A percentile compares a stretch with the other conserved stretches of the same genome.
These are phyloP conservation scores for Solea solea DNA, from an alignment of 2,113 vertebrate genomes.

Conservation along the genomic window DNA sequence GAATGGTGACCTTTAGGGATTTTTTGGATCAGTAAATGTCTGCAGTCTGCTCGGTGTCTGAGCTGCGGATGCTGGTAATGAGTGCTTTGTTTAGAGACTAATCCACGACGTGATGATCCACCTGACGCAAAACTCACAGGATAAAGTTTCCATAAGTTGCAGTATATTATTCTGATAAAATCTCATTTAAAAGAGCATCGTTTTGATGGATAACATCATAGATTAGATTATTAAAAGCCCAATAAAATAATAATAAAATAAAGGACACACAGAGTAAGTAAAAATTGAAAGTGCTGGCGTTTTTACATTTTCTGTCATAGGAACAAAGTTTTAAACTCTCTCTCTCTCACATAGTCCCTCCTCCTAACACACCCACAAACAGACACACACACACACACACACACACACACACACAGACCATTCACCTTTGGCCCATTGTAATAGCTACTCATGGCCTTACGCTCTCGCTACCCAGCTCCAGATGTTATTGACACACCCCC, in stretches of 20 bases:
- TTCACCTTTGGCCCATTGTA: constrained; percentile 67
- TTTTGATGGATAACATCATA: neutral
- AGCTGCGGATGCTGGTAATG: constrained; percentile 32
- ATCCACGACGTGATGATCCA: constrained; percentile 3
- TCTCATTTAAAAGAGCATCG: neutral
- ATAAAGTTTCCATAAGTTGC: constrained; percentile 7
- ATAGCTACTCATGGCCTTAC: constrained; percentile 57
- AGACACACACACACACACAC: constrained; percentile 16
- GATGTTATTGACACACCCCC: constrained; percentile 70
- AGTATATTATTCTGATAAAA: constrained; percentile 6
- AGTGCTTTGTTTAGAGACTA: constrained; percentile 27
- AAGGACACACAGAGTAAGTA: too few relatives aligned
- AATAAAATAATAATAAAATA: neutral
- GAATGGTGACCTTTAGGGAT: constrained; percentile 64
- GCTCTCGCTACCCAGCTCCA: constrained; percentile 57
- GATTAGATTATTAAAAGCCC: constrained; percentile 6
- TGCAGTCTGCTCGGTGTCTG: constrained; percentile 6
- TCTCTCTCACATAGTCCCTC: neutral
- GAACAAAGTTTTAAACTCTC: neutral
- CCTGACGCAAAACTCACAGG: constrained; percentile 1
- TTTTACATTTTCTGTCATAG: too few relatives aligned
- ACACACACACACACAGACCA: constrained; percentile 3
- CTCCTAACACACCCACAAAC: neutral
- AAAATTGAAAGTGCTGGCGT: neutral
- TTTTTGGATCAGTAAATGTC: constrained; percentile 34